Conservation (phyloP, 2,888 invertebrate genomes). For the Bombylius discolor region DNA sequence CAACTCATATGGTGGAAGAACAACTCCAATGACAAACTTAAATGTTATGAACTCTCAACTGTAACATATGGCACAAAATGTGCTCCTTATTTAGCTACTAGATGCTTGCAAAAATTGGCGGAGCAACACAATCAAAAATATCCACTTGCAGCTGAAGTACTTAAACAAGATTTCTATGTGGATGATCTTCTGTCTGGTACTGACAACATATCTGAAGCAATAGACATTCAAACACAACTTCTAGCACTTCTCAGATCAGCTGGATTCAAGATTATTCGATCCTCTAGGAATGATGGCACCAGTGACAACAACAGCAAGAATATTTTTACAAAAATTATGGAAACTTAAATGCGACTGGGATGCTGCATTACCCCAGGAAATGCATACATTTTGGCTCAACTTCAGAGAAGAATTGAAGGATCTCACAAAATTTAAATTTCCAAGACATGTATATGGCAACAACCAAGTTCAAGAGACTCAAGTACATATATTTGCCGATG, state of each 20-base stretch:
- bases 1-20: slow-evolving; percentile 33
- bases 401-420: no score
- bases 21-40: slow-evolving; percentile 28
- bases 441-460: no score
- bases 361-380: no score
- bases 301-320: no score
- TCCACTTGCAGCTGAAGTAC: slow-evolving; percentile 37
- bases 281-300: background rate
- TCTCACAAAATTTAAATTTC: no score
- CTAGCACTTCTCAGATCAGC: background rate
- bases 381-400: no score
- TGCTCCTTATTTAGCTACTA: slow-evolving; percentile 31
- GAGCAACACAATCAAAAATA: slow-evolving; percentile 40
- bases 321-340: no score
- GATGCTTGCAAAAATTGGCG: slow-evolving; percentile 28
- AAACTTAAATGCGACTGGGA: no score
- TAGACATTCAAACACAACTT: background rate
- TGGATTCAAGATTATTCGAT: no score
- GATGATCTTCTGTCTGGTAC: slow-evolving; percentile 36
- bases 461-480: no score
- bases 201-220: slow-evolving; percentile 28
- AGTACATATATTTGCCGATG: no score
- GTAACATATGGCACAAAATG: slow-evolving; percentile 16
- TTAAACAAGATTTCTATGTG: slow-evolving; percentile 38
- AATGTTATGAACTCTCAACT: slow-evolving; percentile 14